Evolutionary conservation across 1,140 invertebrate genomes (phyloP), one percentile per base, ranked within the genome.

Genomic region (Euwallacea similis): DNA sequence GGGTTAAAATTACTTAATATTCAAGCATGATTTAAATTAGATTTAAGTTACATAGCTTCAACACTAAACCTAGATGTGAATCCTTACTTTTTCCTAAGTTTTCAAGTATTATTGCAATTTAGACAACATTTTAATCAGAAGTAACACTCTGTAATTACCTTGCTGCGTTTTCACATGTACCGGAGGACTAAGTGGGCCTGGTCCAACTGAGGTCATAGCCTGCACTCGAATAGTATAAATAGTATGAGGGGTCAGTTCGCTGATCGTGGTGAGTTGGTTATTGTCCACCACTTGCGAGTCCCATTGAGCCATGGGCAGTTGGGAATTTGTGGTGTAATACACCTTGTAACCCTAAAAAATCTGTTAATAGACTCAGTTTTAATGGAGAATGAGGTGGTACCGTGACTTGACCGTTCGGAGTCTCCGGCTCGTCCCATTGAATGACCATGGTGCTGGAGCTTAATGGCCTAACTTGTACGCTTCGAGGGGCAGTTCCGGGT

Each of bases 381-480:
- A 50, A 50, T 50, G 46, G 46, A 11, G 46, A 6, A 13, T 50
- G 9, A 13, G 54, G 2, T 44, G 13, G 86, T 85, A 97, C 96
- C 83, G 93, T 95, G 68, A 99, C 94, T 89, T 96, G 92, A 75
- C 97, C 97, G 83, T 98, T 98, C 13, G 96, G 95, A 74, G 92
- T 96, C 82, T 97, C 95, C 16, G 97, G 97, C 80, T 96, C 94
- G 79, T 96, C 92, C 97, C 97, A 99, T 78, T 97, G 94, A 77
- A 99, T 96, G 66, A 89, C 90, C 89, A 99, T 95, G 13, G 96
- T 98, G 79, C 90, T 96, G 11, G 95, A 94, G 81, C 95, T 98
- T 53, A 98, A 86, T 11, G 96, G 94, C 60, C 94, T 86, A 50
- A 95, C 96, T 86, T 93, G 90, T 11, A 99, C 93, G 83, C 97